These are phyloP conservation scores for Dendrolimus pini DNA, from an alignment of 2,888 invertebrate genomes.

Conservation along the genomic window DNA sequence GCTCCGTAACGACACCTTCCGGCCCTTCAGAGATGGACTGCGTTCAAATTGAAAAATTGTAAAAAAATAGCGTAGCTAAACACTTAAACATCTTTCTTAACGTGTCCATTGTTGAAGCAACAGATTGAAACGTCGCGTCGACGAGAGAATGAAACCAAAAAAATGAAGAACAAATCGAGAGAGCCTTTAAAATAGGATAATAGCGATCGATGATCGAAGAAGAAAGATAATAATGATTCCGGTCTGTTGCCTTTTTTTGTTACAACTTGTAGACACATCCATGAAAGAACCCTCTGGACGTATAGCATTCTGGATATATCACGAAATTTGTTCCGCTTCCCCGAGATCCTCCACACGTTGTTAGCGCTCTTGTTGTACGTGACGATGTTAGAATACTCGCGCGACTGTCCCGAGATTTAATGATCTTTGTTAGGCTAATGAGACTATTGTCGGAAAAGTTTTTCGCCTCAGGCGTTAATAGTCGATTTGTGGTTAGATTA, in stretches of 20 bases:
- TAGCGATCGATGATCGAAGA: constrained; percentile 72
- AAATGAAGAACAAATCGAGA: constrained; percentile 71
- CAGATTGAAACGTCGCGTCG: constrained; percentile 59
- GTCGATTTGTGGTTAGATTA: constrained; percentile 53
- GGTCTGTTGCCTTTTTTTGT: constrained; percentile 62
- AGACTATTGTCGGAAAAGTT: constrained; percentile 60
- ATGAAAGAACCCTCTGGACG: constrained; percentile 47
- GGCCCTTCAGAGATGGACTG: constrained; percentile 66
- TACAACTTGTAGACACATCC: constrained; percentile 44
- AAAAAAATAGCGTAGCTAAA: constrained; percentile 75
- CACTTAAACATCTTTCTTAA: constrained; percentile 76
- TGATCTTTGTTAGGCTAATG: constrained; percentile 67
- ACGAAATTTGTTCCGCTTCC: constrained; percentile 69
- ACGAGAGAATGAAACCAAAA: constrained; percentile 60
- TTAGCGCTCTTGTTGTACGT: constrained; percentile 68
- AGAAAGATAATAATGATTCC: constrained; percentile 72
- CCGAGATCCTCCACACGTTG: constrained; percentile 68
- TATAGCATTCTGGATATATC: constrained; percentile 59
- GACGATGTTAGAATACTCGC: constrained; percentile 52
- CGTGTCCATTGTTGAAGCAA: constrained; percentile 61
- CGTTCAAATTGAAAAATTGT: constrained; percentile 71
- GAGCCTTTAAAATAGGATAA: constrained; percentile 75
- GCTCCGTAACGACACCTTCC: constrained; percentile 72
- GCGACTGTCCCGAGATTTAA: constrained; percentile 52
- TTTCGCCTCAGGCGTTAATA: constrained; percentile 48